A percentile compares a stretch with the other conserved stretches of the same genome.
phyloP scores from a whole-genome alignment of 1,140 invertebrate genomes.

The Trachymyrmex septentrionalis region DNA sequence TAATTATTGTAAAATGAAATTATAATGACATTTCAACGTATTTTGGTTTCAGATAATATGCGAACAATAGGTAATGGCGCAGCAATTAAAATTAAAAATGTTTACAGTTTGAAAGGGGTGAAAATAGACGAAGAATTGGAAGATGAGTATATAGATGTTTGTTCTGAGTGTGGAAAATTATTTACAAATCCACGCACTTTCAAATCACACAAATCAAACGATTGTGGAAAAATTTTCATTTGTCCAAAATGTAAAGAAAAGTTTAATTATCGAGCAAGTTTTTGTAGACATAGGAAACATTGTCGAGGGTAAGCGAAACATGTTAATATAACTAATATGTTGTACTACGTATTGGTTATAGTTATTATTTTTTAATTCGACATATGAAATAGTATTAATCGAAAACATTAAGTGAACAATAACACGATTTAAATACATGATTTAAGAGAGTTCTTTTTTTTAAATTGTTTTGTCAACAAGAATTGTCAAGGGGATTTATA shows the following conservation, averaged over 20 bases:
- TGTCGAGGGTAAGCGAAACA: background rate
- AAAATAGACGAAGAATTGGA: background rate
- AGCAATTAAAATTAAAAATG: too few species aligned
- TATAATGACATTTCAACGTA: background rate
- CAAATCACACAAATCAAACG: conserved; percentile 16
- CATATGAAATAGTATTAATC: too few species aligned
- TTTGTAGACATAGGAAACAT: conserved; percentile 10
- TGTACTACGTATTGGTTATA: too few species aligned
- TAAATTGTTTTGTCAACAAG: too few species aligned
- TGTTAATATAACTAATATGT: too few species aligned
- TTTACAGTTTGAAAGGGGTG: too few species aligned
- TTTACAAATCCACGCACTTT: background rate
- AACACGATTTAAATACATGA: too few species aligned
- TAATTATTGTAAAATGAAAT: background rate
- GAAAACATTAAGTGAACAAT: too few species aligned
- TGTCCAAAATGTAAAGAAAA: background rate
- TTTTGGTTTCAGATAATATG: conserved; percentile 26
- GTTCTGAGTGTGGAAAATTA: background rate
- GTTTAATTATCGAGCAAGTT: conserved; percentile 13
- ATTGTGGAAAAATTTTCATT: background rate
- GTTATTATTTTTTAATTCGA: too few species aligned
- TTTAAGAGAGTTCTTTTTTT: too few species aligned
- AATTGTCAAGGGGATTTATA: too few species aligned
- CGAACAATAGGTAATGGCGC: too few species aligned
- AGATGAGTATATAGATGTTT: background rate